Percentiles rank a stretch among this genome's conserved stretches.
Evolutionary conservation across 2,888 invertebrate species (phyloP).

Genomic region (Ischnura elegans): DNA sequence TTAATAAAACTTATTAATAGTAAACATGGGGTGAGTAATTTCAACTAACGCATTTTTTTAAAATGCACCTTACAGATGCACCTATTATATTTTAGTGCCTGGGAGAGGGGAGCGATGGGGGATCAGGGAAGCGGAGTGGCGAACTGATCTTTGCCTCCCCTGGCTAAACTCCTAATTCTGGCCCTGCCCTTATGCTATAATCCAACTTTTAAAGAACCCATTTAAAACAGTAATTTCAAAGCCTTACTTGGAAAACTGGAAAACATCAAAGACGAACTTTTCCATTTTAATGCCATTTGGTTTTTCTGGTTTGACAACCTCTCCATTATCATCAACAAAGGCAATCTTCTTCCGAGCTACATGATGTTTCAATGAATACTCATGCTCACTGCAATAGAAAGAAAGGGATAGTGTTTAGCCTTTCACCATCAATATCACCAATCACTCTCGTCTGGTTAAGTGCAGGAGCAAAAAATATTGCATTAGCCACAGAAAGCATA

Average conservation of each 20-base stretch:
- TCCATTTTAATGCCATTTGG: conserved; percentile 99
- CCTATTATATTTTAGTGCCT: too few relatives aligned
- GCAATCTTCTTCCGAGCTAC: conserved; percentile 99
- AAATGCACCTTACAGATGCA: too few relatives aligned
- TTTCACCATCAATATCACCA: neutral
- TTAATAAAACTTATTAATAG: too few relatives aligned
- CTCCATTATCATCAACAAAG: conserved; percentile 86
- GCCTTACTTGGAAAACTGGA: conserved; percentile 90
- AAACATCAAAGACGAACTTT: conserved; percentile 99
- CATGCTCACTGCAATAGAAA: conserved; percentile 79
- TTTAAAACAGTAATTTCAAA: too few relatives aligned
- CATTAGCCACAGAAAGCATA: neutral
- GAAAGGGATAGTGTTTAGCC: neutral
- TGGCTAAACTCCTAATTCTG: too few relatives aligned
- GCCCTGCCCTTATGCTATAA: too few relatives aligned
- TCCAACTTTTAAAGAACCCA: too few relatives aligned
- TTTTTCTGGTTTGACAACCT: conserved; percentile 86
- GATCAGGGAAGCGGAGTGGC: too few relatives aligned
- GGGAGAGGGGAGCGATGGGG: too few relatives aligned
- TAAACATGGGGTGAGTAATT: too few relatives aligned
- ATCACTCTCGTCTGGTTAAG: neutral
- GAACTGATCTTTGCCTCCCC: too few relatives aligned
- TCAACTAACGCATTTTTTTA: too few relatives aligned
- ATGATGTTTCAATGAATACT: conserved; percentile 91
- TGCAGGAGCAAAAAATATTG: neutral